Base-by-base conservation (phyloP, 2,113 vertebrate species). In the Natator depressus region DNA sequence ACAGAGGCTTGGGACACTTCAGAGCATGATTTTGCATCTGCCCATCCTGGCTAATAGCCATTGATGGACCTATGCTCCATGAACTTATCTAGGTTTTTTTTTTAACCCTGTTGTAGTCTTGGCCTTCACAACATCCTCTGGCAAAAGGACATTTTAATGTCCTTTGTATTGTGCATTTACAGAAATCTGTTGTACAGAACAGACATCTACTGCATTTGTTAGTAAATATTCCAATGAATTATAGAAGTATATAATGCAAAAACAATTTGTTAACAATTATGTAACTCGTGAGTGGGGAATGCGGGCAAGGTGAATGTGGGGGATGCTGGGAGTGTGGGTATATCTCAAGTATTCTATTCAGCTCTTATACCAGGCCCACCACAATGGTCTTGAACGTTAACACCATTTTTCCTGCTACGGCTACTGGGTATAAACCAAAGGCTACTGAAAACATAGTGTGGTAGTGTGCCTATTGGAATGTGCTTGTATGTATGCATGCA, bases 211-310 rank as follows among this genome's bases (percentile, higher is more conserved):
- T 95, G 94, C 95, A 95, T 89, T 91, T 93, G 93, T 96, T 96
- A 93, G 94, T 94, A 96, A 95, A 95, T 96, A 97, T 96, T 93
- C 93, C 94, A 96, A 89, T 88, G 93, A 95, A 95, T 97, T 97
- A 95, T 82, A 95, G 93, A 94, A 96, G 10, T 94, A 89, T 91
- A 96, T 95, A 96, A 95, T 95, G 90, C 95, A 94, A 96, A 97
- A 95, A 91, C 65, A 94, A 95, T 83, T 87, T 95, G 80, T 94
- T 96, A 91, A 93, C 93, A 79, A 95, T 97, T 96, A 94, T 96
- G 83, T 92, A 89, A 95, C 94, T 95, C 84, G 95, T 87, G 96
- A 96, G 93, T 91, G 83, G 96, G 90, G 92, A 94, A 96, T 95
- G 81, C 90, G 93, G 94, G 27, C 80, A 95, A 90, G 87, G 94